These are phyloP conservation scores for Ochotona princeps DNA, from an alignment of 2,113 vertebrate genomes.

Conservation along the genomic window DNA sequence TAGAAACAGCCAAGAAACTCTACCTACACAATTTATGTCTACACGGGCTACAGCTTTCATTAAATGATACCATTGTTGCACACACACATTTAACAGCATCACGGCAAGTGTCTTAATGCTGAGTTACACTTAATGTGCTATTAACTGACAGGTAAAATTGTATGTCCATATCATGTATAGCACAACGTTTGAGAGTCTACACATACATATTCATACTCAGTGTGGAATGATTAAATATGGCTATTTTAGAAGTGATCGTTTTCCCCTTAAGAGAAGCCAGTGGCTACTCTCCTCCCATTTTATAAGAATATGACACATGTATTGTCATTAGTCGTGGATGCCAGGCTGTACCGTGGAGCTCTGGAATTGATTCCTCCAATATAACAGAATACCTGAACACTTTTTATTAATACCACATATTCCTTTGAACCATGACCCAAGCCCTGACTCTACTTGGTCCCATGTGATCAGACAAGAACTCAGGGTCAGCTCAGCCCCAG, in stretches of 20 bases:
- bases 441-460: too few relatives aligned
- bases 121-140: not conserved
- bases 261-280: not conserved
- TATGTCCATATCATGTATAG: not conserved
- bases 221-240: not conserved
- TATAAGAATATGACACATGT: not conserved
- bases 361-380: not conserved
- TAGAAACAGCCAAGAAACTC: not conserved
- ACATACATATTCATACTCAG: too few relatives aligned
- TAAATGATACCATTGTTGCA: not conserved
- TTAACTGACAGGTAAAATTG: not conserved
- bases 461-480: not conserved
- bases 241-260: not conserved
- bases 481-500: accelerated
- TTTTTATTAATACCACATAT: not conserved
- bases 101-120: not conserved
- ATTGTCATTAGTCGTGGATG: not conserved
- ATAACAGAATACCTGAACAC: not conserved
- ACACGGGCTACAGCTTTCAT: not conserved
- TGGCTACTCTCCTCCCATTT: not conserved
- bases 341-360: not conserved
- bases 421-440: not conserved
- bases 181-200: not conserved
- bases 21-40: not conserved
- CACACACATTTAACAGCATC: not conserved